Conservation (phyloP, 2,888 invertebrate genomes). For the Mythimna albipuncta region DNA sequence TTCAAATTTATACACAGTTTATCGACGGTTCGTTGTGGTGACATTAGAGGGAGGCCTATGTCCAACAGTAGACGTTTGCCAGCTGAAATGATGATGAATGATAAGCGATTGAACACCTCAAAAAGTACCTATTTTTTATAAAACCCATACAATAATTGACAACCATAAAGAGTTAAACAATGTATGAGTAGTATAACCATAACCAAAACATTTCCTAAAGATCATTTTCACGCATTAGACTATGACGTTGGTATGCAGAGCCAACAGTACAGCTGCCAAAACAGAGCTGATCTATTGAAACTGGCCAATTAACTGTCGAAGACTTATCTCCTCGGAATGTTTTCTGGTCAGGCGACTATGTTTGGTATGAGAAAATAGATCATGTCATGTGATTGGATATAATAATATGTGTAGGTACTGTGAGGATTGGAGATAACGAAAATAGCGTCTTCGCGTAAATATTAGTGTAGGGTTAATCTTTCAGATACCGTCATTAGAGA, state of each 20-base stretch:
- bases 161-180: conserved; percentile 6
- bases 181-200: neutral
- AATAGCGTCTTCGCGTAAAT: too few relatives aligned
- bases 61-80: too few relatives aligned
- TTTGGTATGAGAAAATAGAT: conserved; percentile 8
- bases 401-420: too few relatives aligned
- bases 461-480: too few relatives aligned
- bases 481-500: too few relatives aligned
- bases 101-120: too few relatives aligned
- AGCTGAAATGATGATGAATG: too few relatives aligned
- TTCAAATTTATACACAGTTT: too few relatives aligned
- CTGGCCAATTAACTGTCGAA: conserved; percentile 40
- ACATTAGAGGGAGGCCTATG: too few relatives aligned
- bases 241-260: conserved; percentile 35
- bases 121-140: neutral
- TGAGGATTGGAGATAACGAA: too few relatives aligned
- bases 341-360: conserved; percentile 18
- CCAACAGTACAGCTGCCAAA: conserved; percentile 42
- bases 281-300: conserved; percentile 37
- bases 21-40: too few relatives aligned
- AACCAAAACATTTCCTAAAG: conserved; percentile 23
- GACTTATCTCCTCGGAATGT: conserved; percentile 39
- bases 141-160: neutral
- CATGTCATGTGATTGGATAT: neutral
- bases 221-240: conserved; percentile 25